phyloP scores from a whole-genome alignment of 2,797 vertebrate genomes.

The Dromococcyx pavoninus region DNA sequence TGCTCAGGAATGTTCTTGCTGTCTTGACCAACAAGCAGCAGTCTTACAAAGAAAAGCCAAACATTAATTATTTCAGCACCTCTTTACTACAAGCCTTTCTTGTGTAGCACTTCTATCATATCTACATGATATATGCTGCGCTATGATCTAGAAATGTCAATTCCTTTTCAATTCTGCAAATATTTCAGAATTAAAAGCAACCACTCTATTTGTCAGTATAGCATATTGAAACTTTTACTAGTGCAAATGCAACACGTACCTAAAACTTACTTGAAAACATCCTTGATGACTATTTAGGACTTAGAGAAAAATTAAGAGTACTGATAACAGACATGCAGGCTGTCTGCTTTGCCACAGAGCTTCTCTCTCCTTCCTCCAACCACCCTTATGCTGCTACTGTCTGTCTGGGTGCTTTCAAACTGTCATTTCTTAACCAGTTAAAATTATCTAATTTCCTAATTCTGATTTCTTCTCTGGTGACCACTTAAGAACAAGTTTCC shows the following conservation, averaged over 20 bases:
- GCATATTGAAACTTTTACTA: not conserved
- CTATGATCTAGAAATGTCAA: not conserved
- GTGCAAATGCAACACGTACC: accelerated
- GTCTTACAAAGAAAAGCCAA: not conserved
- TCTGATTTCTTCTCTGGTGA: not conserved
- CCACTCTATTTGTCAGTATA: not conserved
- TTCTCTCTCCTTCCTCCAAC: not conserved
- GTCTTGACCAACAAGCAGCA: not conserved
- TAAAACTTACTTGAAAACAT: not conserved
- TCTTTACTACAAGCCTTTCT: not conserved
- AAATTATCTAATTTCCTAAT: not conserved
- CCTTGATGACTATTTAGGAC: not conserved
- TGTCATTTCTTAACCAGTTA: not conserved
- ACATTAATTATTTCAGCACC: not conserved
- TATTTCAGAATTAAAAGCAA: not conserved
- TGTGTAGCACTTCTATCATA: not conserved
- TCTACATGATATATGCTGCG: accelerated
- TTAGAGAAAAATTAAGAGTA: not conserved
- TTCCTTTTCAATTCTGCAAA: not conserved
- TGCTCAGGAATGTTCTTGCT: not conserved
- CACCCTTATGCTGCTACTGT: not conserved
- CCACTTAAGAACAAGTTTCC: no score
- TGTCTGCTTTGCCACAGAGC: not conserved
- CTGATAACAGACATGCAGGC: not conserved
- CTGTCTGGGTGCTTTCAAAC: not conserved